Evolutionary conservation across 2,888 invertebrate species (phyloP), one percentile per base, ranked within the genome.

Genomic region (Encarsia formosa): DNA sequence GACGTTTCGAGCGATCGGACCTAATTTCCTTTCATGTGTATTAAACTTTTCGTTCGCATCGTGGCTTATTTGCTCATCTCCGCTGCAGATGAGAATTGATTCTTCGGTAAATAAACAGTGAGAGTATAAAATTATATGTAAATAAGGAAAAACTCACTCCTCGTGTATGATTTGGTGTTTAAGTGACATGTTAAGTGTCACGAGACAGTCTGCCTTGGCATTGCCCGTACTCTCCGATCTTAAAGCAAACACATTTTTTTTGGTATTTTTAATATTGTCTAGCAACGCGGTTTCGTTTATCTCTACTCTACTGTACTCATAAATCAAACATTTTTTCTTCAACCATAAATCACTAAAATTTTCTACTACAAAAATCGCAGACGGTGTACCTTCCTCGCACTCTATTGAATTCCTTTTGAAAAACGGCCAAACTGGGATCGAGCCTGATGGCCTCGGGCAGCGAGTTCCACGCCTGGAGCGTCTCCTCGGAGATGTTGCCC

Each of bases 371-470:
- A n/a, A n/a, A n/a, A n/a, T n/a, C n/a, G n/a, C n/a, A n/a, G n/a
- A n/a, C n/a, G 18, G 5, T 22, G 35, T 43, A 51, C 56, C 41
- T 57, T 11, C 15, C 38, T 13, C 40, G 49, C 2, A 29, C 18
- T 9, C 29, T 76, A 44, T 81, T 80, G 56, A 81, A 80, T n/a
- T 78, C 74, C 29, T 73, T 72, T 63, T 79, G 78, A 68, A 85
- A 85, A 0, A 80, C 79, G 18, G 80, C 82, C 68, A 85, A 71
- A 32, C 81, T 78, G 0, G 86, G 85, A 69, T 86, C 85, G 60
- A 79, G 77, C 53, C 84, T 81, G 66, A 86, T 82, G 57, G 79
- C 79, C 53, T 83, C 81, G 0, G 86, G 86, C 3, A 86, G 68
- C 41, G 81, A 79, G 44, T 81, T 74, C 85, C 85, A 86, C 19